A percentile compares a stretch with the other conserved stretches of the same genome.
Evolutionary conservation across 2,113 vertebrate genomes (phyloP).

Genomic region (Myxocyprinus asiaticus): DNA sequence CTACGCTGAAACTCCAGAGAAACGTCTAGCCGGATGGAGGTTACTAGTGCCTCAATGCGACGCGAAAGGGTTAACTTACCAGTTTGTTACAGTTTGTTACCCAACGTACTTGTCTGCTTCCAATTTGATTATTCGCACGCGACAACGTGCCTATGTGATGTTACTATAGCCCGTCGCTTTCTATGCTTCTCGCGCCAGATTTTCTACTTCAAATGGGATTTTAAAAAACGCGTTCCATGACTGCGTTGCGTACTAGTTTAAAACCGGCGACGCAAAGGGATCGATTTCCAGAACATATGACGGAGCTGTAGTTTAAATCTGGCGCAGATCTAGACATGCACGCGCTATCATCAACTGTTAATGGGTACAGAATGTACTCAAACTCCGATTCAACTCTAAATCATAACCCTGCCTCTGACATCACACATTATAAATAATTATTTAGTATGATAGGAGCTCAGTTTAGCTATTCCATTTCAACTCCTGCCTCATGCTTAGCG

Average conservation of each 20-base stretch:
- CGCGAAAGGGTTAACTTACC: conserved; percentile 74
- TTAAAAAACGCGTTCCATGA: neutral
- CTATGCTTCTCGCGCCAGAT: conserved; percentile 44
- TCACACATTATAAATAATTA: conserved; percentile 35
- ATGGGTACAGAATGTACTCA: conserved; percentile 43
- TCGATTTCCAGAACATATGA: conserved; percentile 1
- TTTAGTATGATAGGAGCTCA: neutral
- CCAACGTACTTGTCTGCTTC: conserved; percentile 56
- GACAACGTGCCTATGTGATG: conserved; percentile 67
- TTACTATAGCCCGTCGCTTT: conserved; percentile 47
- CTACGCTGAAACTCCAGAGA: conserved; percentile 19
- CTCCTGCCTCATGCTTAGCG: neutral
- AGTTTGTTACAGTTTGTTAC: conserved; percentile 72
- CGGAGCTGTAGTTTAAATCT: neutral
- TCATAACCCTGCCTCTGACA: conserved; percentile 12
- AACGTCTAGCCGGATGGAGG: conserved; percentile 50
- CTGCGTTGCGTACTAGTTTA: neutral
- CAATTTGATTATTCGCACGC: conserved; percentile 61
- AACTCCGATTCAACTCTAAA: conserved; percentile 32
- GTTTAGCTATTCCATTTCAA: neutral
- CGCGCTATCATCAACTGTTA: conserved; percentile 35
- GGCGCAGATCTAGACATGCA: conserved; percentile 14
- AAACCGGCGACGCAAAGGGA: neutral
- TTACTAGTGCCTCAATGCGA: conserved; percentile 62
- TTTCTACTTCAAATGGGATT: neutral